Percentiles rank a stretch among this genome's conserved stretches.
These are phyloP conservation scores for Clarias magur DNA, from an alignment of 2,113 vertebrate genomes.

Conservation along the genomic window DNA sequence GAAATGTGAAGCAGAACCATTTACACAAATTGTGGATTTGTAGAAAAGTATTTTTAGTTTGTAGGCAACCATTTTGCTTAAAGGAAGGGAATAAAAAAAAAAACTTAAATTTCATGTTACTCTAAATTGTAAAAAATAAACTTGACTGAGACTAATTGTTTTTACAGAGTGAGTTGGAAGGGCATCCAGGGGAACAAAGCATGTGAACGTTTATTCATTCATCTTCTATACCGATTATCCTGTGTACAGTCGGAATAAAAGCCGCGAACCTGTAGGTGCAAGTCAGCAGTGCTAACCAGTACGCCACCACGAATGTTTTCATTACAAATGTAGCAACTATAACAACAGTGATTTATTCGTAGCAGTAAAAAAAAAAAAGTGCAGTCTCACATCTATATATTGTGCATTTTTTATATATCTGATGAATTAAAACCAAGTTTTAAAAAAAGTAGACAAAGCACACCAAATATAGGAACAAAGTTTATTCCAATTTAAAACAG, in stretches of 20 bases:
- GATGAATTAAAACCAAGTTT: not conserved
- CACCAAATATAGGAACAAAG: conserved; percentile 80
- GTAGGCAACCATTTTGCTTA: not conserved
- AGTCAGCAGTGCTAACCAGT: too few species aligned
- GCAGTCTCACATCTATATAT: not conserved
- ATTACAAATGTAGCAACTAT: not conserved
- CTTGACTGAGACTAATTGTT: not conserved
- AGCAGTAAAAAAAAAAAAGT: not conserved
- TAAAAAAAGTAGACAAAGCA: conserved; percentile 52
- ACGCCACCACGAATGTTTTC: not conserved
- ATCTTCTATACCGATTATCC: too few species aligned
- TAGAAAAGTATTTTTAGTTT: not conserved
- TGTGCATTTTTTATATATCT: not conserved
- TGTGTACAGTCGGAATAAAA: too few species aligned
- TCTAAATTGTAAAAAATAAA: not conserved
- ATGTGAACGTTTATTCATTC: not conserved
- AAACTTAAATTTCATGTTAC: not conserved
- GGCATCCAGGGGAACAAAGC: not conserved
- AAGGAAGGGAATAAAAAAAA: not conserved
- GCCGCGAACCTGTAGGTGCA: too few species aligned
- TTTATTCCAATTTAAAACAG: conserved; percentile 84
- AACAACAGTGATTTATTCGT: not conserved
- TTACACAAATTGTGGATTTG: not conserved
- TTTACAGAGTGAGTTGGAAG: not conserved
- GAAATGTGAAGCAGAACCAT: not conserved